Evolutionary conservation across 1,140 invertebrate species (phyloP).

Genomic region (Acromyrmex echinatior): DNA sequence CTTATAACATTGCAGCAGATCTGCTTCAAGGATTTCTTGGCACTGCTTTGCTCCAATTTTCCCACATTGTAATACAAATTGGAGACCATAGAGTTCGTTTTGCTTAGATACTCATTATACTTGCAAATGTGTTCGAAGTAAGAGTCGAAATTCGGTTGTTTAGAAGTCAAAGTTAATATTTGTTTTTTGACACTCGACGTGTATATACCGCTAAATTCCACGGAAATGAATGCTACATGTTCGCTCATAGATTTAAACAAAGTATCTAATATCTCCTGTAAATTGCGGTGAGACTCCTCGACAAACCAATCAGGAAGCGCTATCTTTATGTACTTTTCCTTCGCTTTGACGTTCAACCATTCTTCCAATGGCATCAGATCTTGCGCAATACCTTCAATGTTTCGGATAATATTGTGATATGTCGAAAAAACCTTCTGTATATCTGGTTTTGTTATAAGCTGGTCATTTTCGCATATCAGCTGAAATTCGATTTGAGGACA

Average conservation of each 20-base stretch:
- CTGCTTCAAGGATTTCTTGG: conserved; percentile 77
- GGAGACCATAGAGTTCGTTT: conserved; percentile 75
- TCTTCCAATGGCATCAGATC: conserved; percentile 83
- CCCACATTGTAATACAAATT: conserved; percentile 81
- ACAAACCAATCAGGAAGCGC: conserved; percentile 82
- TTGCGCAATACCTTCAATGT: conserved; percentile 78
- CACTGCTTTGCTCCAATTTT: conserved; percentile 76
- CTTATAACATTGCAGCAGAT: conserved; percentile 73
- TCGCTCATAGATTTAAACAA: conserved; percentile 79
- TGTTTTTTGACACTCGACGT: conserved; percentile 49
- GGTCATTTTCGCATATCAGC: conserved; percentile 77
- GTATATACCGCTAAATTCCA: conserved; percentile 69
- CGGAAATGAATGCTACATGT: conserved; percentile 65
- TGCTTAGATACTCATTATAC: conserved; percentile 77
- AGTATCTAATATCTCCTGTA: conserved; percentile 76
- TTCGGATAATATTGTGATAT: conserved; percentile 80
- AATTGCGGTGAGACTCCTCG: conserved; percentile 75
- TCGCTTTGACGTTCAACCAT: conserved; percentile 74
- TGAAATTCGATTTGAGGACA: conserved; percentile 82
- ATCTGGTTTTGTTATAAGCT: conserved; percentile 78
- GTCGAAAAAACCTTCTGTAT: conserved; percentile 76
- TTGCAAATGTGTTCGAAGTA: conserved; percentile 77
- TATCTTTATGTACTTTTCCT: conserved; percentile 78
- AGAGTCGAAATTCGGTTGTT: conserved; percentile 72
- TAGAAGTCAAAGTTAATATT: conserved; percentile 65